These are phyloP conservation scores for Nesidiocoris tenuis DNA, from an alignment of 2,888 invertebrate genomes.

Conservation along the genomic window DNA sequence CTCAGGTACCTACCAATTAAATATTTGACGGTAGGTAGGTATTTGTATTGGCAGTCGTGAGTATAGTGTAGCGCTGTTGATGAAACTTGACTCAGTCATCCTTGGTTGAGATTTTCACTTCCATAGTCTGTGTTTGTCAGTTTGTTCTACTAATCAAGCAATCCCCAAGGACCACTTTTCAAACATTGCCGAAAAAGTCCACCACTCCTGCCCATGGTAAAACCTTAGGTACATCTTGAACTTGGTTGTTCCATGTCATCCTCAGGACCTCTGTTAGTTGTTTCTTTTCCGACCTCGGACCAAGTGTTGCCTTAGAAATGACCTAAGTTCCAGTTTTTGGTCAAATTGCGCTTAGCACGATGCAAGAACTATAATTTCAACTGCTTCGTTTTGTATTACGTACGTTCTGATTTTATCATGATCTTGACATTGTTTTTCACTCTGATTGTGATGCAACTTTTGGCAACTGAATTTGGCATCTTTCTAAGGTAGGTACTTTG, in stretches of 20 bases:
- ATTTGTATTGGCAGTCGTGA: no score
- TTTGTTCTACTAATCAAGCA: background rate
- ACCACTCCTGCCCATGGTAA: background rate
- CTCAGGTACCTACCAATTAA: no score
- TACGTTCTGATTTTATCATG: background rate
- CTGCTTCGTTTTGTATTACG: no score
- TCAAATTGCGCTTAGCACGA: no score
- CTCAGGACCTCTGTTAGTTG: background rate
- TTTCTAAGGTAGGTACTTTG: background rate
- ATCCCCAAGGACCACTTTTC: background rate
- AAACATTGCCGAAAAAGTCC: background rate
- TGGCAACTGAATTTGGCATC: background rate
- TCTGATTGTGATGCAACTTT: background rate
- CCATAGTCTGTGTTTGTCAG: background rate
- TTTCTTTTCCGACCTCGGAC: background rate
- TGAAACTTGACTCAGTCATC: no score
- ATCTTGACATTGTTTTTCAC: background rate
- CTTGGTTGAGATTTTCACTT: no score
- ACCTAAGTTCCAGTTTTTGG: no score
- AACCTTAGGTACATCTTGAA: background rate
- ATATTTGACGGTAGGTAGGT: no score
- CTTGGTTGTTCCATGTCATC: background rate
- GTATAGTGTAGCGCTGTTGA: no score
- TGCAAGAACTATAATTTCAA: no score
- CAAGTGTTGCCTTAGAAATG: no score